Evolutionary conservation across 2,797 vertebrate species (phyloP).

Genomic region (Aphelocoma californica): DNA sequence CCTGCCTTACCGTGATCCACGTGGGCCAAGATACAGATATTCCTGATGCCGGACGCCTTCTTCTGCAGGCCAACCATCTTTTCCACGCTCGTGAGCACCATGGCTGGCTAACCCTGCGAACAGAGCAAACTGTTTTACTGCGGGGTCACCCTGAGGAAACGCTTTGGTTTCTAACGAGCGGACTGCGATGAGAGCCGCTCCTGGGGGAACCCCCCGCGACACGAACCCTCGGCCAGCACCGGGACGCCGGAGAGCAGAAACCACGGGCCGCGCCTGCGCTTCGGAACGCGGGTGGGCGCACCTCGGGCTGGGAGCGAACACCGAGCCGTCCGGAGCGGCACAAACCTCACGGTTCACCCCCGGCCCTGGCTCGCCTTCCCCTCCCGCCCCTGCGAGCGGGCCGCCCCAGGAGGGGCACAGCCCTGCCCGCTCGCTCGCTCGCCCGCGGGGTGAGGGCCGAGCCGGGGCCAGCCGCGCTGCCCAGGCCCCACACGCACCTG

Average conservation of each 20-base stretch:
- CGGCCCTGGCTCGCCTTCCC: not conserved
- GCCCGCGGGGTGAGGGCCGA: not conserved
- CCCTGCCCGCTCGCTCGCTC: not conserved
- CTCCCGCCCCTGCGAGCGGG: not conserved
- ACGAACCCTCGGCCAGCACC: rapidly evolving
- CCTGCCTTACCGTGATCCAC: conserved; percentile 88
- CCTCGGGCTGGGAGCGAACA: rapidly evolving
- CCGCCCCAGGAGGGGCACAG: not conserved
- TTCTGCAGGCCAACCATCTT: conserved; percentile 86
- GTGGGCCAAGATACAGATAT: conserved; percentile 93
- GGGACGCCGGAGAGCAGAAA: rapidly evolving
- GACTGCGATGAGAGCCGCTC: rapidly evolving
- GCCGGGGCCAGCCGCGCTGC: no score
- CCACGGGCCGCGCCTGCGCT: rapidly evolving
- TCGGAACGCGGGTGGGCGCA: rapidly evolving
- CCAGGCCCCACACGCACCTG: not conserved
- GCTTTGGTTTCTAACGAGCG: rapidly evolving
- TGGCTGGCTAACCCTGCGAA: conserved; percentile 41
- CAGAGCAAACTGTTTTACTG: rapidly evolving
- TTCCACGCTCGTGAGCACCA: conserved; percentile 81
- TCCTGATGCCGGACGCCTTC: conserved; percentile 85
- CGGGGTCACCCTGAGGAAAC: rapidly evolving
- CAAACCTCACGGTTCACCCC: not conserved
- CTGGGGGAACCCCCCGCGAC: not conserved
- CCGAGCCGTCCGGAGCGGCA: not conserved